Base-by-base conservation (phyloP, 2,113 vertebrate genomes). In the Hymenochirus boettgeri region DNA sequence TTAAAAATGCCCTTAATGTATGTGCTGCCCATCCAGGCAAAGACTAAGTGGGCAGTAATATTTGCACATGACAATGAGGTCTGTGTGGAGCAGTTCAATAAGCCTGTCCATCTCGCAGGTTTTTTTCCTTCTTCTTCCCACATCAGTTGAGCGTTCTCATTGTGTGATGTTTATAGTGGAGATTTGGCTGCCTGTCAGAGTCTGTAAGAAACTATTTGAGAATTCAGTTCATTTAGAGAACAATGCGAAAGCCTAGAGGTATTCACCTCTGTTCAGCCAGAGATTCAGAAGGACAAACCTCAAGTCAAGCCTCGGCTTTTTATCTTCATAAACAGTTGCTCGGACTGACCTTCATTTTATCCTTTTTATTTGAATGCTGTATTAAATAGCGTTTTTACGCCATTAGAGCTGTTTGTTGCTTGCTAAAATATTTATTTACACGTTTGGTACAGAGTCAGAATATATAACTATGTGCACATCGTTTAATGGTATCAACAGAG, bases 21-120 rank as follows among this genome's bases (percentile, higher is more conserved):
- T 13, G 2, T 3, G 7, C 24, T 23, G 46, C 46, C n/a, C 13
- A 62, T 35, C 29, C 11, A 50, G 17, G 10, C 19, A 7, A 18
- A 51, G 46, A 55, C 26, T 10, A 15, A 26, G 39, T 55, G 26
- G 25, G 17, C 5, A 17, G 15, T 55, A 31, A 29, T 18, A 31
- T 55, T 29, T 55, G 27, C n/a, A 31, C 52, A 55, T 13, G 15
- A 29, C 52, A 55, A 55, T 31, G 52, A 31, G 12, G n/a, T n/a
- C n/a, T 26, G 12, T 29, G n/a, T n/a, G 13, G 24, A 29, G 26
- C 52, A 52, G 23, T 24, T 2, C 13, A 23, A 25, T 6, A 25
- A 17, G 8, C 13, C 12, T 42, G 39, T 1, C 17, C 2, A 7
- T n/a, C 39, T 42, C n/a, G n/a, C n/a, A n/a, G n/a, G n/a, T n/a